These are phyloP conservation scores for Chloroceryle amazona DNA, from an alignment of 2,797 vertebrate species.

Conservation along the genomic window DNA sequence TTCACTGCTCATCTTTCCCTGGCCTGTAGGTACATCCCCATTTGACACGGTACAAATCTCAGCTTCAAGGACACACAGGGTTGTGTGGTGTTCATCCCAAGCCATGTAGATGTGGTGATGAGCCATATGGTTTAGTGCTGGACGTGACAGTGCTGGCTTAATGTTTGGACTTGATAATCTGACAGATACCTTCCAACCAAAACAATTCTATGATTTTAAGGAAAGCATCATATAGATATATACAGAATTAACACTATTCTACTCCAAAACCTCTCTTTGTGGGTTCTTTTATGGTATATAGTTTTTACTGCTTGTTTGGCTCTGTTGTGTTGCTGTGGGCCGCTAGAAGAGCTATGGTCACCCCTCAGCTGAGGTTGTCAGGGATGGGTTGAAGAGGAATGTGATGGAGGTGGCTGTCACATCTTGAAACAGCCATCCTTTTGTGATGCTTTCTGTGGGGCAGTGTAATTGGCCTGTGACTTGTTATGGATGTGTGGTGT, in stretches of 20 bases:
- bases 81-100: neutral
- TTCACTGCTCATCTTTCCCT: neutral
- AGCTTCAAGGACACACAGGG: neutral
- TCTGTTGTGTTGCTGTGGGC: neutral
- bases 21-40: accelerated
- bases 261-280: neutral
- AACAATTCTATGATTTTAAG: neutral
- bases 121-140: too few species aligned
- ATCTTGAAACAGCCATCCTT: neutral
- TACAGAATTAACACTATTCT: neutral
- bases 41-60: neutral
- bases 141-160: neutral
- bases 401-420: neutral
- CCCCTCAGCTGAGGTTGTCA: neutral
- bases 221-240: neutral
- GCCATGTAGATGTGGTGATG: neutral
- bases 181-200: neutral
- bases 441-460: neutral
- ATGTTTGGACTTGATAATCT: neutral
- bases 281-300: neutral
- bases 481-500: accelerated
- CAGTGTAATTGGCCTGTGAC: neutral
- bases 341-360: neutral
- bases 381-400: neutral
- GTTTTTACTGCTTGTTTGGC: neutral